phyloP scores from a whole-genome alignment of 1,140 invertebrate genomes.

The Spodoptera frugiperda region DNA sequence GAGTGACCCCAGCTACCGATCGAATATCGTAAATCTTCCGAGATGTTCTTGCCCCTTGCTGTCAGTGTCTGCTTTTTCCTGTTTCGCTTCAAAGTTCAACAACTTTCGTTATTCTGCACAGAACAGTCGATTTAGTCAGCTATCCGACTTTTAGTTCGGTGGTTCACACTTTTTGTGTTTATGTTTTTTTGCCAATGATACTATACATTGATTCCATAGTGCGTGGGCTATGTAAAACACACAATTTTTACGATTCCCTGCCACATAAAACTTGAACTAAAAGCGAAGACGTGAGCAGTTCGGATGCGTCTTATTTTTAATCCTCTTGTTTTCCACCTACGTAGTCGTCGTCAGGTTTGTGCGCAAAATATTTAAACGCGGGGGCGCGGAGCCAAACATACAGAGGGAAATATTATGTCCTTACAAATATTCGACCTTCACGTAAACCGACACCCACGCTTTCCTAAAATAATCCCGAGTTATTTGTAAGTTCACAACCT shows the following conservation, averaged over 20 bases:
- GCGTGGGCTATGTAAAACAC: conserved; percentile 50
- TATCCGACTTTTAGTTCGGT: conserved; percentile 11
- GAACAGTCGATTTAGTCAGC: conserved; percentile 47
- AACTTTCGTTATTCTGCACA: conserved; percentile 55
- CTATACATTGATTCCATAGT: conserved; percentile 9
- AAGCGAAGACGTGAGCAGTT: conserved; percentile 59
- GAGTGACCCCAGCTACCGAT: conserved; percentile 60
- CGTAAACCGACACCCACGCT: conserved; percentile 50
- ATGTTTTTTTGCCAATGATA: conserved; percentile 21
- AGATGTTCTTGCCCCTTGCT: conserved; percentile 53
- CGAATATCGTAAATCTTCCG: conserved; percentile 61
- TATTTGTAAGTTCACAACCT: conserved; percentile 36
- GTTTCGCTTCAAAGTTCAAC: conserved; percentile 58
- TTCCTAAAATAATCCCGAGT: conserved; percentile 53
- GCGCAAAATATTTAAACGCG: conserved; percentile 65
- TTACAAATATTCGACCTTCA: conserved; percentile 57
- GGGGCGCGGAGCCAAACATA: conserved; percentile 61
- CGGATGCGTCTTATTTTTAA: conserved; percentile 59
- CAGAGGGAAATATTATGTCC: conserved; percentile 51
- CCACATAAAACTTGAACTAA: conserved; percentile 44
- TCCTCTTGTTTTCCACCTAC: conserved; percentile 60
- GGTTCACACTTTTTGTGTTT: conserved; percentile 28
- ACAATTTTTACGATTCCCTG: conserved; percentile 46
- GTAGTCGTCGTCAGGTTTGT: conserved; percentile 47
- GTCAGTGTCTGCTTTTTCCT: conserved; percentile 62